phyloP scores from a whole-genome alignment of 1,140 invertebrate species.

The Coboldia fuscipes region DNA sequence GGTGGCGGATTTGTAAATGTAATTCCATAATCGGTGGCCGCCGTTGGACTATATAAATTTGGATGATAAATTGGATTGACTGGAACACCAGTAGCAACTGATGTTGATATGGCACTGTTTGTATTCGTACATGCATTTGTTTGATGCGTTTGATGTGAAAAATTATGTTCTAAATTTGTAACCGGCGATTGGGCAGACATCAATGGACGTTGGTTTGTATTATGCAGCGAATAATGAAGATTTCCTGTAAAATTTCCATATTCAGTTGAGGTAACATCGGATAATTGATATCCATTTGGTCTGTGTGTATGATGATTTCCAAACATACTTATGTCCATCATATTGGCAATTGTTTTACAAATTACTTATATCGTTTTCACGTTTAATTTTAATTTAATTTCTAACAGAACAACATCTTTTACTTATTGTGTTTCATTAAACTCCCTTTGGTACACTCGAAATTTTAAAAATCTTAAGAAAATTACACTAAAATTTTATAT shows the following conservation, averaged over 20 bases:
- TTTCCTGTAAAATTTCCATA: background rate
- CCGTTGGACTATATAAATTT: constrained; percentile 19
- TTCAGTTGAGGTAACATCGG: background rate
- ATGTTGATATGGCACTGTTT: background rate
- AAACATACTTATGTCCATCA: constrained; percentile 54
- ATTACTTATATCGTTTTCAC: background rate
- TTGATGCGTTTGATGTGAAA: too few species aligned
- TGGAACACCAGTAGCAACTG: background rate
- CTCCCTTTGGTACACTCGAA: too few species aligned
- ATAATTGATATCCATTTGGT: constrained; percentile 3
- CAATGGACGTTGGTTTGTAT: constrained; percentile 9
- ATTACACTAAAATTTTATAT: too few species aligned
- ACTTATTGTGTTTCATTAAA: too few species aligned
- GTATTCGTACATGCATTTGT: too few species aligned
- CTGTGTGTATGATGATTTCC: constrained; percentile 23
- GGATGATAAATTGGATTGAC: constrained; percentile 11
- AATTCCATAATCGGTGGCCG: constrained; percentile 20
- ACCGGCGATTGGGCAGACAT: too few species aligned
- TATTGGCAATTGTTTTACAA: constrained; percentile 14
- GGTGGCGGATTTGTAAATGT: too few species aligned
- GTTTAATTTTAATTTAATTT: background rate
- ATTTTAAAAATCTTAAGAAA: too few species aligned
- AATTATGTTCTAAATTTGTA: too few species aligned
- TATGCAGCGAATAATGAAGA: constrained; percentile 6
- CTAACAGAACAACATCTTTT: too few species aligned